phyloP scores from a whole-genome alignment of 2,888 invertebrate genomes.

The Perizoma affinitatum region DNA sequence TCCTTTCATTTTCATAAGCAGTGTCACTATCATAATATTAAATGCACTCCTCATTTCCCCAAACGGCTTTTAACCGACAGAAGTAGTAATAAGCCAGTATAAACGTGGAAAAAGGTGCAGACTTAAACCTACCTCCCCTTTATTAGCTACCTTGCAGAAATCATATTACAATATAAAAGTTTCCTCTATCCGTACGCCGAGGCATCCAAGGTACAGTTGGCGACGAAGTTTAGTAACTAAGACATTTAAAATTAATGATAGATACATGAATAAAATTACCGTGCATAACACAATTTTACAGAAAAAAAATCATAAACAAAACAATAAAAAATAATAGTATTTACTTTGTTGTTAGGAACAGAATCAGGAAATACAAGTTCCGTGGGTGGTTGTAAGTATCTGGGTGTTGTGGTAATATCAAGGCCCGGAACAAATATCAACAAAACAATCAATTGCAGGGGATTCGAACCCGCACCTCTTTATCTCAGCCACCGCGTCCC shows the following conservation, averaged over 20 bases:
- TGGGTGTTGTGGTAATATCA: no score
- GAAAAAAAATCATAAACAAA: no score
- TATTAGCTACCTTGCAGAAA: constrained; percentile 39
- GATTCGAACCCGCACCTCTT: no score
- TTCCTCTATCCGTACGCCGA: constrained; percentile 24
- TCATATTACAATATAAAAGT: constrained; percentile 42
- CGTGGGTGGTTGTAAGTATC: no score
- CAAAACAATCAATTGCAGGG: no score
- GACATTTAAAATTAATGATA: background rate
- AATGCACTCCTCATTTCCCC: constrained; percentile 28
- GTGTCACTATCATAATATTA: constrained; percentile 14
- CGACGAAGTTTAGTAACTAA: background rate
- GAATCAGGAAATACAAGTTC: no score
- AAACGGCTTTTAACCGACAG: constrained; percentile 20
- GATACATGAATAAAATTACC: no score
- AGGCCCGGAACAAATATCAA: no score
- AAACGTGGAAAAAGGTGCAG: constrained; percentile 26
- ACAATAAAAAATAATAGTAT: no score
- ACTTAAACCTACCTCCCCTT: constrained; percentile 33
- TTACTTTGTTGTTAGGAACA: no score
- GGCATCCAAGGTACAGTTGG: constrained; percentile 22
- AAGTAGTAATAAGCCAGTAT: constrained; percentile 26
- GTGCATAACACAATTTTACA: no score
- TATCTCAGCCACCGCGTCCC: no score
- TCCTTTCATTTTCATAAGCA: constrained; percentile 12